These are phyloP conservation scores for Cherax quadricarinatus DNA, from an alignment of 1,140 invertebrate species.

Conservation along the genomic window DNA sequence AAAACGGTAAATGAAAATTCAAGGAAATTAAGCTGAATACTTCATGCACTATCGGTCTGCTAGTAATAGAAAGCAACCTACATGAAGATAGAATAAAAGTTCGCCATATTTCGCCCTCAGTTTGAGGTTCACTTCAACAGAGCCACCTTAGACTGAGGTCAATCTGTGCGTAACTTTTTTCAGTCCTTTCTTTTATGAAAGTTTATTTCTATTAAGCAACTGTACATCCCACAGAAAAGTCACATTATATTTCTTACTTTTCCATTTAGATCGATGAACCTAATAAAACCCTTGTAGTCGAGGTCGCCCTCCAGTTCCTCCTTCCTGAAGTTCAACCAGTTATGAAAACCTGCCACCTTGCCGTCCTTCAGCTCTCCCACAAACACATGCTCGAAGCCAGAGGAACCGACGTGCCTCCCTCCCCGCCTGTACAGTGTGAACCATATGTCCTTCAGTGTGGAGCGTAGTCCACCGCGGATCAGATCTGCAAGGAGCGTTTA, in stretches of 20 bases:
- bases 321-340: constrained; percentile 89
- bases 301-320: constrained; percentile 83
- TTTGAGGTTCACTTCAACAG: no score
- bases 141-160: no score
- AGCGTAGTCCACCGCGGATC: constrained; percentile 72
- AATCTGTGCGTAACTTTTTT: no score
- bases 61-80: no score
- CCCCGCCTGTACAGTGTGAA: constrained; percentile 85
- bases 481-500: neutral
- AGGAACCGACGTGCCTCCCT: constrained; percentile 76
- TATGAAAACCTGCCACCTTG: constrained; percentile 88
- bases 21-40: no score
- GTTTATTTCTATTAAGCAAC: no score
- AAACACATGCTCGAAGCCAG: constrained; percentile 93
- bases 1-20: no score
- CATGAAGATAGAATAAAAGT: no score
- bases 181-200: no score
- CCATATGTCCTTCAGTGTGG: constrained; percentile 83
- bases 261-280: constrained; percentile 77
- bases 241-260: constrained; percentile 35
- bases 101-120: no score
- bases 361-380: constrained; percentile 88
- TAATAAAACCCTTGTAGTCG: constrained; percentile 90
- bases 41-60: no score
- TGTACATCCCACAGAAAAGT: no score